A percentile compares a stretch with the other conserved stretches of the same genome.
Conservation (phyloP, 2,113 vertebrate genomes). For the Hippolais icterina region DNA sequence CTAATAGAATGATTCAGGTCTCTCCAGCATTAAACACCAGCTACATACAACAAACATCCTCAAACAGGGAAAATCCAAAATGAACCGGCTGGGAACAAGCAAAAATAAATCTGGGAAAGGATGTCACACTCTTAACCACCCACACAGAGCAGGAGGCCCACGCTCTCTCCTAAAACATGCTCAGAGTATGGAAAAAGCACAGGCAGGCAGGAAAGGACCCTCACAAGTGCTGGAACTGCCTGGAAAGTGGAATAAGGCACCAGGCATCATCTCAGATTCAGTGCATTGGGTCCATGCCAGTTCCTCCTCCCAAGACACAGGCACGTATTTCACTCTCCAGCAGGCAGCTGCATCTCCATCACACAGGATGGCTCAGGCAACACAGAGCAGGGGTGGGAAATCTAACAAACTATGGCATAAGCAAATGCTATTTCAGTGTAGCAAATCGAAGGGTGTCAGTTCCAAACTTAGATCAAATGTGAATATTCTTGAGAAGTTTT, state of each 20-base stretch:
- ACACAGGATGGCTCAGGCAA: neutral
- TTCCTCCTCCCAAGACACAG: neutral
- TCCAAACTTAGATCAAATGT: neutral
- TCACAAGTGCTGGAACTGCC: neutral
- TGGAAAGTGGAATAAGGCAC: neutral
- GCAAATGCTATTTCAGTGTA: neutral
- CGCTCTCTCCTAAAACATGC: neutral
- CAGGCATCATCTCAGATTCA: neutral
- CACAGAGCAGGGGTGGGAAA: neutral
- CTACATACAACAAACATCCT: neutral
- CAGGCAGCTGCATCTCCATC: neutral
- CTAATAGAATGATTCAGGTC: neutral
- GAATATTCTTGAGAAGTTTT: neutral
- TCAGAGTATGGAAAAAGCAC: neutral
- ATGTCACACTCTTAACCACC: neutral
- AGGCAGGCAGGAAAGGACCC: rapidly evolving
- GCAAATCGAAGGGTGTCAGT: neutral
- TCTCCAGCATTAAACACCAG: neutral
- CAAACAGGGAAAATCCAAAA: neutral
- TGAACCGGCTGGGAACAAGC: neutral
- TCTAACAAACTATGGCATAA: neutral
- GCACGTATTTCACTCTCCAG: neutral
- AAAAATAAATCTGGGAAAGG: neutral
- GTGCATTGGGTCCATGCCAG: neutral
- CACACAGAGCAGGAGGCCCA: neutral